These are phyloP conservation scores for Tapera naevia DNA, from an alignment of 2,797 vertebrate genomes.

Conservation along the genomic window DNA sequence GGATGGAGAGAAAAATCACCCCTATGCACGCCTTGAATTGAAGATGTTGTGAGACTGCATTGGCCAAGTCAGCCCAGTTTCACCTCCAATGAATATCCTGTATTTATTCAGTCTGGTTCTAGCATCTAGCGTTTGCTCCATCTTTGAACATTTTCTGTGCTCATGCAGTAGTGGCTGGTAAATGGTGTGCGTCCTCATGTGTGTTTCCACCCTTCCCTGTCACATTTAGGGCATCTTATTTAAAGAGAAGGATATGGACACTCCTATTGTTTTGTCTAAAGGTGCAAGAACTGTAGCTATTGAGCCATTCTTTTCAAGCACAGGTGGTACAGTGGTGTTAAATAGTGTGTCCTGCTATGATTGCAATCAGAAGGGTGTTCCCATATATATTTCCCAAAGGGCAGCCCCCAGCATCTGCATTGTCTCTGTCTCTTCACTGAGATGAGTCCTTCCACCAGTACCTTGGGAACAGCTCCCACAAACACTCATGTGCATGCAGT, in stretches of 20 bases:
- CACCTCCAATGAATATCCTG: not conserved
- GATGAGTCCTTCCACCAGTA: slow-evolving; percentile 12
- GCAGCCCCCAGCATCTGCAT: not conserved
- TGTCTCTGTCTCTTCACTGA: not conserved
- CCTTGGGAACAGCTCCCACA: slow-evolving; percentile 55
- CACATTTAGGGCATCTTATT: not conserved
- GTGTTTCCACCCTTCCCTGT: not conserved
- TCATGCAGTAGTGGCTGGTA: not conserved
- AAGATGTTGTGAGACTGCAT: slow-evolving; percentile 58
- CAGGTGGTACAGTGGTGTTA: not conserved
- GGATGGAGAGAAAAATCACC: slow-evolving; percentile 72
- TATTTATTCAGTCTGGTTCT: not conserved
- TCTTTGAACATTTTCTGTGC: not conserved
- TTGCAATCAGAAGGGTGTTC: not conserved
- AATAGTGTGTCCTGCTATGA: not conserved
- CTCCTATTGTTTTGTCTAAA: not conserved
- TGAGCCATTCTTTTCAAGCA: not conserved
- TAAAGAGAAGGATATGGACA: not conserved
- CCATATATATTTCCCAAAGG: not conserved
- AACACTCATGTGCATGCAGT: not conserved
- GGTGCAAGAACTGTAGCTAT: not conserved
- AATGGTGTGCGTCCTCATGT: not conserved
- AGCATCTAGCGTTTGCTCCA: not conserved
- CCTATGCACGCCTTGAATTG: slow-evolving; percentile 61
- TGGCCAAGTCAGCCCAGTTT: slow-evolving; percentile 47